Conservation (phyloP, 64 coral and sea anemone genomes). For the Orbicella faveolata region DNA sequence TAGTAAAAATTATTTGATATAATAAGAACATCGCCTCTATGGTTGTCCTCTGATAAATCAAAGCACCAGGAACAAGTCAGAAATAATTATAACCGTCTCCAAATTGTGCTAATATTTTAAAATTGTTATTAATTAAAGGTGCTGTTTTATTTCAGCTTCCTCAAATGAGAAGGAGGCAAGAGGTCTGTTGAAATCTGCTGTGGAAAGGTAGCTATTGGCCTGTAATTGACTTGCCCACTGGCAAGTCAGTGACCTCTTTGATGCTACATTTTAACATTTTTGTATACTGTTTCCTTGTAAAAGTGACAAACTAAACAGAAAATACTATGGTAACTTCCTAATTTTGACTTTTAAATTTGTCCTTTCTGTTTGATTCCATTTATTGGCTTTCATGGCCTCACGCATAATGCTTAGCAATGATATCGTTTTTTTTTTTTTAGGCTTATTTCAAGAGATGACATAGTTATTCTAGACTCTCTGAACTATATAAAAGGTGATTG, state of each 20-base stretch:
- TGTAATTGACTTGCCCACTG: not conserved
- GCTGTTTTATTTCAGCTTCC: conserved; percentile 45
- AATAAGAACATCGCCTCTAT: not conserved
- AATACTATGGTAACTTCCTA: no score
- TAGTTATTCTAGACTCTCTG: conserved; percentile 91
- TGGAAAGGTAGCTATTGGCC: conserved; percentile 63
- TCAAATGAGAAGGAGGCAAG: conserved; percentile 74
- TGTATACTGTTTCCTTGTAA: no score
- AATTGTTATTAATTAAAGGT: not conserved
- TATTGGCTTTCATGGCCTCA: no score
- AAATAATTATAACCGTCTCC: no score
- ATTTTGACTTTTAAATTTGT: no score
- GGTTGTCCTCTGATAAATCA: no score
- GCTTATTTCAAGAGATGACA: conserved; percentile 91
- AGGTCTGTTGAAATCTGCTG: conserved; percentile 85
- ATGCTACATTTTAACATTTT: not conserved
- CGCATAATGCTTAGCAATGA: no score
- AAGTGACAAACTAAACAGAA: no score
- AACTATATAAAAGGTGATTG: conserved; percentile 97
- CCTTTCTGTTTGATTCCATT: no score
- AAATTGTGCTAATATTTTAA: no score
- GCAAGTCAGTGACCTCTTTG: not conserved
- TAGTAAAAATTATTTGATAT: not conserved
- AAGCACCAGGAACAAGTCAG: no score
- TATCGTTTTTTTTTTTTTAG: conserved; percentile 9